Base-by-base conservation (phyloP, 2,888 invertebrate genomes). In the Alviniconcha strummeri region DNA sequence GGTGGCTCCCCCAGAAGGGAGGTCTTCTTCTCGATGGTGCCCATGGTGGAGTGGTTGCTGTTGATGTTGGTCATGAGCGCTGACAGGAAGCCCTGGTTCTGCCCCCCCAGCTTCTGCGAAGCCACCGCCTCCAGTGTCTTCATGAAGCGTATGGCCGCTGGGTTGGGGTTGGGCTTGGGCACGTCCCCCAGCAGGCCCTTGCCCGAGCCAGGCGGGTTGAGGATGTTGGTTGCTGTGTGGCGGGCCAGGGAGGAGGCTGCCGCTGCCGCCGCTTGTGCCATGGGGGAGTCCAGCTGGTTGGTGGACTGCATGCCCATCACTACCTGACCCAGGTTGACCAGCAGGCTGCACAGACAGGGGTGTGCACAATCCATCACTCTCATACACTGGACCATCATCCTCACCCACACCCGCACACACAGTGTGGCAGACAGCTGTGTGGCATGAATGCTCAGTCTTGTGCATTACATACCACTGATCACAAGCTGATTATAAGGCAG, bases 251-350 rank as follows among this genome's bases (percentile, higher is more conserved):
- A 57, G 19, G 84, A 54, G 8, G 82, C 75, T n/a, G 81, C 67
- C 19, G 82, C 72, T 57, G 76, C 60, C 13, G 83, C 64, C 9
- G 83, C 71, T 11, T 77, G 57, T 15, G 82, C 76, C 36, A 80
- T 36, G 3, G 69, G 74, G n/a, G 67, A 67, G 17, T n/a, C 69
- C 4, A 76, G 77, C 54, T 57, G 75, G n/a, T 9, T 72, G 19
- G 57, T 83, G 75, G 80, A 81, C 71, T 86, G 86, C 84, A 90
- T 85, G 83, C 87, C 88, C 67, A 88, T 88, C 86, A 91, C 88
- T 36, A 90, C 83, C 85, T 90, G 88, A 4, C 91, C 91, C 5
- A 91, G 87, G 77, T 89, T 91, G 83, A 87, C 88, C 64, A 91
- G 87, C 72, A 88, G 87, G 56, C 89, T 85, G 56, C n/a, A 67